phyloP scores from a whole-genome alignment of 92 coral and sea anemone species.

The Porites evermanni region DNA sequence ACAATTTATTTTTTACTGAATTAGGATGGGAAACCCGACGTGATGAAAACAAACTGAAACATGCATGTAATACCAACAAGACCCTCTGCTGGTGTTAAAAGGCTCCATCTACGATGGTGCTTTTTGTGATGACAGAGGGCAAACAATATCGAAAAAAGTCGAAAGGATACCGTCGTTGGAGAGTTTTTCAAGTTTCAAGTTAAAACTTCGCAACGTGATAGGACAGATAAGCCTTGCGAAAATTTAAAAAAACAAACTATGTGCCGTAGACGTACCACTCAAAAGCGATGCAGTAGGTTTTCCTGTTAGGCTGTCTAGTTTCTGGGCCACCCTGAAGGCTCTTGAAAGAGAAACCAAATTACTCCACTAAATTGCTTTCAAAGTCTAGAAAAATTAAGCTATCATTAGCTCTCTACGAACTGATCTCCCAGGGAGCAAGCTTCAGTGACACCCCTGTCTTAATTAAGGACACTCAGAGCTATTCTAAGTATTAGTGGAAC shows the following conservation, averaged over 20 bases:
- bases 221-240: too few species aligned
- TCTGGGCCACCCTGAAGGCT: background rate
- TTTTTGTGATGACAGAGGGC: too few species aligned
- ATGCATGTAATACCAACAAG: too few species aligned
- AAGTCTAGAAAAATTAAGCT: background rate
- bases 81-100: too few species aligned
- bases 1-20: too few species aligned
- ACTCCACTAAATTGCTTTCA: background rate
- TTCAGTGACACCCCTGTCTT: background rate
- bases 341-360: background rate
- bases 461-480: background rate
- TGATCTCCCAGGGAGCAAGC: background rate
- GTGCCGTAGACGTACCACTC: background rate
- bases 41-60: too few species aligned
- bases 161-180: too few species aligned
- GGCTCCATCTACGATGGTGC: too few species aligned
- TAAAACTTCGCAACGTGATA: too few species aligned
- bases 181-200: too few species aligned
- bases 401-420: background rate
- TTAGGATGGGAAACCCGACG: too few species aligned
- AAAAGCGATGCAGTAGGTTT: background rate
- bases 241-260: background rate
- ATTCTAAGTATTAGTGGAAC: background rate
- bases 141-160: too few species aligned
- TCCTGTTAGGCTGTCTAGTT: background rate